A percentile compares a stretch with the other conserved stretches of the same genome.
phyloP scores from a whole-genome alignment of 1,140 invertebrate genomes.

The Philopotamus ludificatus region DNA sequence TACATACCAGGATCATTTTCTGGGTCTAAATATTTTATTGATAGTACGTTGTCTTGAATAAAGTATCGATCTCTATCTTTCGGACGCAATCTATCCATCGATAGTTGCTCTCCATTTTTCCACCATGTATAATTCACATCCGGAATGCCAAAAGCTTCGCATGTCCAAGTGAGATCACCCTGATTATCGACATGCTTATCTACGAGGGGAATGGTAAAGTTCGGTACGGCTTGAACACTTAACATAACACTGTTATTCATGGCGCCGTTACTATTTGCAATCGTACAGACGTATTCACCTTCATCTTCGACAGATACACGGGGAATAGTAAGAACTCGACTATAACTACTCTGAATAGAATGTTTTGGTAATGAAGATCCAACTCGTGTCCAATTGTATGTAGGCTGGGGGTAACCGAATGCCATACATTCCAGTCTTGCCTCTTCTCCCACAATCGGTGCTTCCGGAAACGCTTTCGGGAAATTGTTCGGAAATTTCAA shows the following conservation, averaged over 20 bases:
- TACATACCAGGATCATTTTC: constrained; percentile 92
- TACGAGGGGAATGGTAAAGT: constrained; percentile 86
- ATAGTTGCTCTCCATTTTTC: constrained; percentile 77
- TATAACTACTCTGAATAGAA: constrained; percentile 70
- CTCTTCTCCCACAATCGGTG: constrained; percentile 83
- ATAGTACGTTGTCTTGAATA: constrained; percentile 85
- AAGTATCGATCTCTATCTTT: constrained; percentile 74
- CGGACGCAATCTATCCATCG: constrained; percentile 62
- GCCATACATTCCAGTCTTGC: constrained; percentile 92
- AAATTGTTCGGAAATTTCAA: constrained; percentile 93
- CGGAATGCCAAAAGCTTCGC: constrained; percentile 94
- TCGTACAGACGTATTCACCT: constrained; percentile 88
- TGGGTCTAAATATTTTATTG: constrained; percentile 74
- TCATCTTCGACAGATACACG: constrained; percentile 88
- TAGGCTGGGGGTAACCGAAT: constrained; percentile 92
- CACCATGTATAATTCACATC: constrained; percentile 93
- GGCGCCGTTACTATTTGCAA: constrained; percentile 79
- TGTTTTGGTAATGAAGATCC: constrained; percentile 73
- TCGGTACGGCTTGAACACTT: constrained; percentile 87
- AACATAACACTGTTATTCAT: constrained; percentile 75
- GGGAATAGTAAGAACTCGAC: constrained; percentile 83
- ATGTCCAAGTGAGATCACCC: constrained; percentile 85
- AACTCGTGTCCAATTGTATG: constrained; percentile 88
- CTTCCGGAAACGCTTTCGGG: constrained; percentile 90
- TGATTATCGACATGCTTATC: constrained; percentile 88